These are phyloP conservation scores for Chaetodon trifasciatus DNA, from an alignment of 2,797 vertebrate genomes.

Conservation along the genomic window DNA sequence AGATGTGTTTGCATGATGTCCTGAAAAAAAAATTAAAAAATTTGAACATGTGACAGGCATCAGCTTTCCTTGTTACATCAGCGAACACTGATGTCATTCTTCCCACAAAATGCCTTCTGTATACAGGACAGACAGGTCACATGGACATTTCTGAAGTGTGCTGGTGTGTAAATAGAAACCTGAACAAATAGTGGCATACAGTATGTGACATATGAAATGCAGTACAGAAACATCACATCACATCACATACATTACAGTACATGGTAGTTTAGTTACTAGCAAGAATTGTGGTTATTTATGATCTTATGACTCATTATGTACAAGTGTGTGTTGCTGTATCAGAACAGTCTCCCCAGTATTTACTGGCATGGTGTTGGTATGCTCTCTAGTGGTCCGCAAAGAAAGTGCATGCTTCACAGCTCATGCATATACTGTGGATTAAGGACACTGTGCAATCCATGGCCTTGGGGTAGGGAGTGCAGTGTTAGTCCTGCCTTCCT, in stretches of 20 bases:
- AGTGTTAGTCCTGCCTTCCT: neutral
- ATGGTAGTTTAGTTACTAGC: too few species aligned
- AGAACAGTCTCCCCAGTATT: too few species aligned
- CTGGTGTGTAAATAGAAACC: neutral
- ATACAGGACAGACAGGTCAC: conserved; percentile 22
- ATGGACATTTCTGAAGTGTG: conserved; percentile 4
- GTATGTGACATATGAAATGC: too few species aligned
- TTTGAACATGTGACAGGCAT: conserved; percentile 30
- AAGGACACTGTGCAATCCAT: conserved; percentile 5
- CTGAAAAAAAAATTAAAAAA: conserved; percentile 41
- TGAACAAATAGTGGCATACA: neutral
- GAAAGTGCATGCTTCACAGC: conserved; percentile 13
- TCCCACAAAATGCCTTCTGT: conserved; percentile 37
- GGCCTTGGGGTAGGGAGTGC: neutral
- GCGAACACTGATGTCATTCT: conserved; percentile 47
- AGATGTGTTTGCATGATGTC: conserved; percentile 21
- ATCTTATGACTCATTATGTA: too few species aligned
- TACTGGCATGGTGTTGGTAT: conserved; percentile 5
- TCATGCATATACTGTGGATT: neutral
- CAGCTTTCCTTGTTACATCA: conserved; percentile 23
- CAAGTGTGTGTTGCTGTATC: too few species aligned
- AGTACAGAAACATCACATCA: too few species aligned
- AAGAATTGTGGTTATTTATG: too few species aligned
- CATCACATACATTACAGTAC: too few species aligned
- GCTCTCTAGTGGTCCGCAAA: conserved; percentile 67